These are phyloP conservation scores for Drosophila mayri DNA, from an alignment of 1,140 invertebrate species.

Conservation along the genomic window DNA sequence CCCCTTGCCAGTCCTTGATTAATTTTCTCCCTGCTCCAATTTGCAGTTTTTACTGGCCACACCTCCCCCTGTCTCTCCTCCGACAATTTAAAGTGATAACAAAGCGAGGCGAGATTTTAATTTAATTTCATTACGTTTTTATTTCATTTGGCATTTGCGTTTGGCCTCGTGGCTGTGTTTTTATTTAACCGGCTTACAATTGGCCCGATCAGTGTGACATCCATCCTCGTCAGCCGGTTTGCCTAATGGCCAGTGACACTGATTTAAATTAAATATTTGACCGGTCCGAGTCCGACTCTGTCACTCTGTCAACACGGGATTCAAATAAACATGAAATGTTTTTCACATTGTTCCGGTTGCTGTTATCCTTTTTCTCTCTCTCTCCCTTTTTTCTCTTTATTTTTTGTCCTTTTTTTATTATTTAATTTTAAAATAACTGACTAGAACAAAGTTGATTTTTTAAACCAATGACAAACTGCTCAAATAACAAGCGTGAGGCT, in stretches of 20 bases:
- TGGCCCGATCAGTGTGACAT: conserved; percentile 35
- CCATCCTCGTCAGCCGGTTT: conserved; percentile 6
- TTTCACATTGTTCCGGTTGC: conserved; percentile 24
- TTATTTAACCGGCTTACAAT: conserved; percentile 49
- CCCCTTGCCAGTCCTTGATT: conserved; percentile 13
- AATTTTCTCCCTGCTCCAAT: conserved; percentile 18
- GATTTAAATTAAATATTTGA: conserved; percentile 83
- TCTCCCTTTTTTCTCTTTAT: conserved; percentile 10
- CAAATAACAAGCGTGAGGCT: conserved; percentile 12
- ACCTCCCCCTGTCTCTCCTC: background rate
- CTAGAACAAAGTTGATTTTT: conserved; percentile 15
- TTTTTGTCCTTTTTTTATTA: conserved; percentile 6
- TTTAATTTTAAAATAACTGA: conserved; percentile 33
- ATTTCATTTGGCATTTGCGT: conserved; percentile 4
- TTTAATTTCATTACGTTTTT: conserved; percentile 31
- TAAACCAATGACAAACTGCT: background rate
- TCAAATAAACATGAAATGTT: conserved; percentile 62
- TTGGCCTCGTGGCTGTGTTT: conserved; percentile 18
- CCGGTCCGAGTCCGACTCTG: conserved; percentile 20
- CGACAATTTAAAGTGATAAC: conserved; percentile 34
- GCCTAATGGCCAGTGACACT: conserved; percentile 71
- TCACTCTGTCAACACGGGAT: conserved; percentile 66
- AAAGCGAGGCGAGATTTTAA: conserved; percentile 18
- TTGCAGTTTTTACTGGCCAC: background rate
- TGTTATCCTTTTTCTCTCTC: conserved; percentile 37